These are phyloP conservation scores for Rhodeus uyekii DNA, from an alignment of 2,797 vertebrate species.

Conservation along the genomic window DNA sequence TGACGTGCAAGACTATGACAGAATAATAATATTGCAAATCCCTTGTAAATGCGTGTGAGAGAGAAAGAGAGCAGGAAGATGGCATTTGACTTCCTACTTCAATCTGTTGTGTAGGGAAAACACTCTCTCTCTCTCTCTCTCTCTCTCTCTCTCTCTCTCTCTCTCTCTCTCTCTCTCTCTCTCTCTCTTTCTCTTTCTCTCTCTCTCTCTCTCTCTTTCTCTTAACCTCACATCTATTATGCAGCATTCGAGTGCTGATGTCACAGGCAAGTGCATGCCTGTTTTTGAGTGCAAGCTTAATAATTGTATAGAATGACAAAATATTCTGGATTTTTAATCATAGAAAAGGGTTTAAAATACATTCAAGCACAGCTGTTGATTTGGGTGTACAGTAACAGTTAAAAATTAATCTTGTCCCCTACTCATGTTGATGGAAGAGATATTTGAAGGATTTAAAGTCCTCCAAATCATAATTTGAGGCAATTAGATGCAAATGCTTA, in stretches of 20 bases:
- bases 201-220: too few relatives aligned
- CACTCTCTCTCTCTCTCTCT: slow-evolving; percentile 11
- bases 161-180: too few relatives aligned
- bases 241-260: background rate
- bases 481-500: slow-evolving; percentile 35
- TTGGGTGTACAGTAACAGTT: background rate
- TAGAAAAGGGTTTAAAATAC: background rate
- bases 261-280: background rate
- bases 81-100: slow-evolving; percentile 7
- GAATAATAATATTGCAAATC: slow-evolving; percentile 20
- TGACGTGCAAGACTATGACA: background rate
- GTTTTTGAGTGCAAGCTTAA: background rate
- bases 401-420: background rate
- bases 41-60: slow-evolving; percentile 8
- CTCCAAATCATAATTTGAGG: background rate
- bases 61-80: background rate
- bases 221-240: slow-evolving; percentile 29
- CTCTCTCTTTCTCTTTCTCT: too few relatives aligned
- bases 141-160: too few relatives aligned
- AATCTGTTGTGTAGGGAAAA: slow-evolving; percentile 14
- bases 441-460: background rate
- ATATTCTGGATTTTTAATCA: background rate
- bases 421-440: background rate
- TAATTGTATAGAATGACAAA: background rate
- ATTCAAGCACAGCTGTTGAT: background rate